Conservation (phyloP, 2,888 invertebrate species). For the Hyles lineata region DNA sequence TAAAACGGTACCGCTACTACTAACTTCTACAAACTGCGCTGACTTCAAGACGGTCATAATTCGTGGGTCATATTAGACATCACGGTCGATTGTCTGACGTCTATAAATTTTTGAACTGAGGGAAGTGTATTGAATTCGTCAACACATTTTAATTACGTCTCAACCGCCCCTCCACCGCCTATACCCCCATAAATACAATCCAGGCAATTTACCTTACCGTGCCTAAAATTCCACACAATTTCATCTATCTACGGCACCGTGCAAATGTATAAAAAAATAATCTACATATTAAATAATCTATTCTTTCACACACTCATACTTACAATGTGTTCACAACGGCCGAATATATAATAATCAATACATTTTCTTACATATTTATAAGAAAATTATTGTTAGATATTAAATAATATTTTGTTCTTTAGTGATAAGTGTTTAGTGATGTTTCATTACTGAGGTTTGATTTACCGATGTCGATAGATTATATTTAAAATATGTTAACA, state of each 20-base stretch:
- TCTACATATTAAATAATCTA: slow-evolving; percentile 6
- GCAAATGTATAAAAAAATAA: slow-evolving; percentile 20
- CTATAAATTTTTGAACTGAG: neutral
- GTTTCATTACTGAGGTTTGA: too few relatives aligned
- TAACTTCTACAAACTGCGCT: too few relatives aligned
- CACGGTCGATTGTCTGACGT: neutral
- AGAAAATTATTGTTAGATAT: neutral
- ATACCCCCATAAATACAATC: neutral
- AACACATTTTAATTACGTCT: neutral
- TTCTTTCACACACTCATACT: neutral
- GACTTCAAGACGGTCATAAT: too few relatives aligned
- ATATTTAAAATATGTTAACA: neutral
- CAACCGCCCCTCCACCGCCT: neutral
- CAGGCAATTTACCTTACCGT: neutral
- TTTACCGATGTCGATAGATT: slow-evolving; percentile 14
- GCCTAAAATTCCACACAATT: neutral
- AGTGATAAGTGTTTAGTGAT: neutral
- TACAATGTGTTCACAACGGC: neutral
- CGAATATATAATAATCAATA: neutral
- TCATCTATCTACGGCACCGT: slow-evolving; percentile 10
- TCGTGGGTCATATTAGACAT: neutral
- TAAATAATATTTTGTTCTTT: slow-evolving; percentile 4
- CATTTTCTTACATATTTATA: neutral
- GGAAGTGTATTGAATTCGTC: neutral
- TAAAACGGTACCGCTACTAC: too few relatives aligned